Conservation (phyloP, 92 coral and sea anemone species). For the Desmophyllum pertusum region DNA sequence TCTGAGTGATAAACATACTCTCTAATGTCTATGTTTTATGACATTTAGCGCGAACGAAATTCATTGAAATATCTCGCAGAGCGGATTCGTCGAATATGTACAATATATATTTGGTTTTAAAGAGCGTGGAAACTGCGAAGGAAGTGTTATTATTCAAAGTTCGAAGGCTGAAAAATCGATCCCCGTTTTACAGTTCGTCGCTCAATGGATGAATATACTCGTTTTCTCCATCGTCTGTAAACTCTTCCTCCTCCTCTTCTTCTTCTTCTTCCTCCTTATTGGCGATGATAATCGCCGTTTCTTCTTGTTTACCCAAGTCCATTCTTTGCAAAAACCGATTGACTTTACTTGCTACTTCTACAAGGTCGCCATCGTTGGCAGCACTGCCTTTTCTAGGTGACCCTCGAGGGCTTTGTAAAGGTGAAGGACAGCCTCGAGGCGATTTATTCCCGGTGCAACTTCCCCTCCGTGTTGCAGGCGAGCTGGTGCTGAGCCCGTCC, state of each 20-base stretch:
- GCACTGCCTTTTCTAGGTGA: constrained; percentile 69
- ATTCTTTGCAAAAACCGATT: constrained; percentile 75
- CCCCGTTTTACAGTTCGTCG: constrained; percentile 37
- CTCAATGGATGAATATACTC: constrained; percentile 18
- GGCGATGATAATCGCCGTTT: constrained; percentile 23
- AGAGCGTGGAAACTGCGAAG: neutral
- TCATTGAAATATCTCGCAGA: neutral
- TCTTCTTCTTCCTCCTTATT: constrained; percentile 17
- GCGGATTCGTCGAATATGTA: neutral
- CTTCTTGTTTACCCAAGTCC: constrained; percentile 61
- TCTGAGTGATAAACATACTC: neutral
- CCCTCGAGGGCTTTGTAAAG: constrained; percentile 57
- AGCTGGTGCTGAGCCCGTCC: constrained; percentile 3
- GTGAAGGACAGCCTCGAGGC: constrained; percentile 32
- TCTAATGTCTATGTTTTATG: neutral
- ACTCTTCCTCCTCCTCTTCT: constrained; percentile 1
- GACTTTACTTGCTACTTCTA: constrained; percentile 73
- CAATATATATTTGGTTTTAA: neutral
- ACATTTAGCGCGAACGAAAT: neutral
- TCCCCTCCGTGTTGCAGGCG: constrained; percentile 42
- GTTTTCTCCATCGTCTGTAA: constrained; percentile 33
- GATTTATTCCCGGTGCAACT: constrained; percentile 53
- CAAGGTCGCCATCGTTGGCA: constrained; percentile 63
- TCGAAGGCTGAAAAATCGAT: constrained; percentile 67
- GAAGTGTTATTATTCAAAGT: constrained; percentile 55